These are phyloP conservation scores for Hemitrygon akajei DNA, from an alignment of 2,797 vertebrate species.

Conservation along the genomic window DNA sequence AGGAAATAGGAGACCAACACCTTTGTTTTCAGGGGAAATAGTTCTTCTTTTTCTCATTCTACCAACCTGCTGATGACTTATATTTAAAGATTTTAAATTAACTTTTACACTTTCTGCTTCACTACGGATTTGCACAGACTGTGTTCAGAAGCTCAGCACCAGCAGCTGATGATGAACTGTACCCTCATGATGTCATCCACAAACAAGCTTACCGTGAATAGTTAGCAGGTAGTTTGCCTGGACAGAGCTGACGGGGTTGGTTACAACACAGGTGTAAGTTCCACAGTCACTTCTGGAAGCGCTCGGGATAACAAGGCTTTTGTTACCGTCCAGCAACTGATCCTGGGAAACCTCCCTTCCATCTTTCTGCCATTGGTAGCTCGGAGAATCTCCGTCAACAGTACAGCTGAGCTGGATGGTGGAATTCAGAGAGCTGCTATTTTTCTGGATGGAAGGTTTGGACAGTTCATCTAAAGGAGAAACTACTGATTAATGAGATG, in stretches of 20 bases:
- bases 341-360: background rate
- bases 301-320: background rate
- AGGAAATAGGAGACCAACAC: too few relatives aligned
- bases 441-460: background rate
- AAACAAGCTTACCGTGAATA: background rate
- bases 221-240: background rate
- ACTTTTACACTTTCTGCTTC: background rate
- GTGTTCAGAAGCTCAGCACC: background rate
- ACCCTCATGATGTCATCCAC: background rate
- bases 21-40: too few relatives aligned
- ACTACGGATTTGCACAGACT: background rate
- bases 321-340: background rate
- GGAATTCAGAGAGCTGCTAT: background rate
- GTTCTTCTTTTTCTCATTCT: too few relatives aligned
- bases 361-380: background rate
- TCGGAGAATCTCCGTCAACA: background rate
- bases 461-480: background rate
- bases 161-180: background rate
- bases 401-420: background rate
- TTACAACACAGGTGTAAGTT: background rate
- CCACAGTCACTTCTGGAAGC: background rate
- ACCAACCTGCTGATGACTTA: too few relatives aligned
- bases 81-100: too few relatives aligned
- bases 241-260: background rate
- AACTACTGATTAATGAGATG: background rate